Conservation (phyloP, 2,113 vertebrate genomes). For the Apodemus sylvaticus region DNA sequence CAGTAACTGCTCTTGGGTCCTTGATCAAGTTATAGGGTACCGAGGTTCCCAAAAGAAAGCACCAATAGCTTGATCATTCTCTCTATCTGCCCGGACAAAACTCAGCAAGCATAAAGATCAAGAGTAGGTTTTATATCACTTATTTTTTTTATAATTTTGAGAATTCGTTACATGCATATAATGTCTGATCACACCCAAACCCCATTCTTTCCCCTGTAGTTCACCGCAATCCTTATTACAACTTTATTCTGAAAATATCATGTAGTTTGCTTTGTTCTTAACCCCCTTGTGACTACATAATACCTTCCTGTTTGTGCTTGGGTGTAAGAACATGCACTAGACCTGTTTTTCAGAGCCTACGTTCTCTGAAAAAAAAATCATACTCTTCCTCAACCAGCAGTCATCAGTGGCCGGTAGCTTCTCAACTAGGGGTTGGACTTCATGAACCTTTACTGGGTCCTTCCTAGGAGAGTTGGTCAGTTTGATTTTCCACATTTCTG, state of each 20-base stretch:
- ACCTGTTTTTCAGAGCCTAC: not conserved
- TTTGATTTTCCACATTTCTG: not conserved
- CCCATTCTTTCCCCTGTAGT: not conserved
- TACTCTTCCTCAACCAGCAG: not conserved
- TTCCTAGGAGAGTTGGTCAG: not conserved
- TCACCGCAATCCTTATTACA: not conserved
- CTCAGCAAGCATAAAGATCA: not conserved
- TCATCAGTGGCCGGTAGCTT: no score
- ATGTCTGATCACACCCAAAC: not conserved
- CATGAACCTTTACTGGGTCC: not conserved
- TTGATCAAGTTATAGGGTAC: not conserved
- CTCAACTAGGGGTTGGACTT: no score
- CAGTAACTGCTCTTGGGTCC: not conserved
- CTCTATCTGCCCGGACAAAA: slow-evolving; percentile 25
- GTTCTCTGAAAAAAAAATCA: not conserved
- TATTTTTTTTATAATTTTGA: not conserved
- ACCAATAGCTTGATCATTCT: not conserved
- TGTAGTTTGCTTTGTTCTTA: not conserved
- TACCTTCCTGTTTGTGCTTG: not conserved
- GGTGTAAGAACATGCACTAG: no score
- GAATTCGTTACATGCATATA: no score
- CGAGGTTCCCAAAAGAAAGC: not conserved
- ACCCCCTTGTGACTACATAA: no score
- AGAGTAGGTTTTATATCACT: not conserved
- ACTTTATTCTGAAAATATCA: not conserved